Evolutionary conservation across 2,797 vertebrate species (phyloP).

Genomic region (Sarcophilus harrisii): DNA sequence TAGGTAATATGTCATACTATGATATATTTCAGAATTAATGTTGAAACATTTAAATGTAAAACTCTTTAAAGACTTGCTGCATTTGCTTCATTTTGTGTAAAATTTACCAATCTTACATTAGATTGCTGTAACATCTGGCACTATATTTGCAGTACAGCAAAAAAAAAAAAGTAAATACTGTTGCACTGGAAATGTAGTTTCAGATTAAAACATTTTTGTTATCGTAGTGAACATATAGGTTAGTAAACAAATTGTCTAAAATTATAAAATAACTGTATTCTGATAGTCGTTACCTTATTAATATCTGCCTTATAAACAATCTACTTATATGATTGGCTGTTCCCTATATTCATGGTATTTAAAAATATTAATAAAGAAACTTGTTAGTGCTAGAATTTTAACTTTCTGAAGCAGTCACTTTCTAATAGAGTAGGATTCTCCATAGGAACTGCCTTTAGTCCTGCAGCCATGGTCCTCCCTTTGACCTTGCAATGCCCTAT

Average conservation of each 20-base stretch:
- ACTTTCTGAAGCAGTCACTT: neutral
- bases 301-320: neutral
- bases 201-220: neutral
- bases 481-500: neutral
- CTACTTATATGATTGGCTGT: rapidly evolving
- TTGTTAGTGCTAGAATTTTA: neutral
- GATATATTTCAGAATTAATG: rapidly evolving
- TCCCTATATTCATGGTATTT: neutral
- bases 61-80: rapidly evolving
- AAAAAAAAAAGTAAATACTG: neutral
- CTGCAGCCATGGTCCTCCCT: neutral
- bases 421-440: neutral
- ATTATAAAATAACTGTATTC: neutral
- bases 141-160: neutral
- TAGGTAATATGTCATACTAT: rapidly evolving
- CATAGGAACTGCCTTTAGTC: neutral
- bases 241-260: neutral
- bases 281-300: neutral
- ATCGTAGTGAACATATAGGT: neutral
- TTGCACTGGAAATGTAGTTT: neutral
- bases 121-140: neutral
- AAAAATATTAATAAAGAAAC: neutral
- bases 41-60: too few relatives aligned
- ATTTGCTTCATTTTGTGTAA: neutral
- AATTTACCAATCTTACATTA: neutral